phyloP scores from a whole-genome alignment of 2,888 invertebrate species.

The Ferdinandea cuprea region DNA sequence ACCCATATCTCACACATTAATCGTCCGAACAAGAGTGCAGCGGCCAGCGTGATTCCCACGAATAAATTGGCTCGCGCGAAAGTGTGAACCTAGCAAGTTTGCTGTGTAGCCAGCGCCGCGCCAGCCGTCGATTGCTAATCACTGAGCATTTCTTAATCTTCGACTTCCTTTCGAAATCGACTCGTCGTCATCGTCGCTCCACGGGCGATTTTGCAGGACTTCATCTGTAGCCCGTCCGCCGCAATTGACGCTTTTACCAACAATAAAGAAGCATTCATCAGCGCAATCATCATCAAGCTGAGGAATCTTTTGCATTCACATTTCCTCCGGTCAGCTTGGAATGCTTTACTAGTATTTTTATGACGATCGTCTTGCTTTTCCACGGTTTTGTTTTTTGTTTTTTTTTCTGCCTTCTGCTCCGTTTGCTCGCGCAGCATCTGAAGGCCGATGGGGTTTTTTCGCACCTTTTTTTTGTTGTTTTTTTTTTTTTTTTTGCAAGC shows the following conservation, averaged over 20 bases:
- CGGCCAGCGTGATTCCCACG: constrained; percentile 64
- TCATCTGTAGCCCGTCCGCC: constrained; percentile 37
- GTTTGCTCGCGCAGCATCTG: constrained; percentile 10
- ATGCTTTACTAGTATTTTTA: constrained; percentile 51
- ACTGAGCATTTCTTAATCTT: constrained; percentile 45
- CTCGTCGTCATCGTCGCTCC: constrained; percentile 48
- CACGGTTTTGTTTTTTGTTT: constrained; percentile 40
- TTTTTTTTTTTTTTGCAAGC: constrained; percentile 8
- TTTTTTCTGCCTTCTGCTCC: constrained; percentile 18
- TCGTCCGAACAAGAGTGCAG: constrained; percentile 54
- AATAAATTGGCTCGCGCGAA: constrained; percentile 62
- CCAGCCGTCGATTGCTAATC: constrained; percentile 65
- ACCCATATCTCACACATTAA: constrained; percentile 70
- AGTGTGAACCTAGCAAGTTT: constrained; percentile 48
- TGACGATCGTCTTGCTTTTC: constrained; percentile 47
- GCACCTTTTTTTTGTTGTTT: constrained; percentile 64
- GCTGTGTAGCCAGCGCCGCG: no score
- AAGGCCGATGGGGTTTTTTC: constrained; percentile 60
- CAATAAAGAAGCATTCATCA: constrained; percentile 67
- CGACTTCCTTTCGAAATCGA: constrained; percentile 64
- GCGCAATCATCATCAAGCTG: constrained; percentile 65
- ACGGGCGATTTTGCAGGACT: constrained; percentile 58
- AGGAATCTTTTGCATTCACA: constrained; percentile 52
- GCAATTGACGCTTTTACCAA: constrained; percentile 46
- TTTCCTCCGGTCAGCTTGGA: constrained; percentile 53